phyloP scores from a whole-genome alignment of 2,113 vertebrate species.

The Tyrannus savana region DNA sequence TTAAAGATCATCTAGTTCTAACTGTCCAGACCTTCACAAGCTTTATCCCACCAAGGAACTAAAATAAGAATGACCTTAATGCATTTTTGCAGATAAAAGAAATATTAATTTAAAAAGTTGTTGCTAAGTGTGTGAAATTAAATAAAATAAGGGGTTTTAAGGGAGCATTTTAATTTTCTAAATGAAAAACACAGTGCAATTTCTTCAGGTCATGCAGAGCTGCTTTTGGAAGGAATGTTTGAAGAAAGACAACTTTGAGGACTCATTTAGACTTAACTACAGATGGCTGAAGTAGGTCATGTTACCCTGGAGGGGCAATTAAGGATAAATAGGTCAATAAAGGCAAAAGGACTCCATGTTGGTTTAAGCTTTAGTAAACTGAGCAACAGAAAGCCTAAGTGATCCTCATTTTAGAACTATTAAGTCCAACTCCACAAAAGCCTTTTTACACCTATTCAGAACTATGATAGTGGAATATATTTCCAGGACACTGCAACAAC shows the following conservation, averaged over 20 bases:
- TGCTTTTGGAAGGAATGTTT: background rate
- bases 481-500: background rate
- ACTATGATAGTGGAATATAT: background rate
- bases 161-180: background rate
- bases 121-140: background rate
- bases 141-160: background rate
- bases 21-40: background rate
- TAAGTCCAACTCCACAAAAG: background rate
- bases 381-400: background rate
- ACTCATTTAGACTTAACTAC: conserved; percentile 11
- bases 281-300: conserved; percentile 37
- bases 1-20: background rate
- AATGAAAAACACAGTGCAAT: background rate
- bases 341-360: background rate
- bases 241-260: background rate
- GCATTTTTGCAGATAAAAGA: background rate
- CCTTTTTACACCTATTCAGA: background rate
- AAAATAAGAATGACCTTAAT: background rate
- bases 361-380: background rate
- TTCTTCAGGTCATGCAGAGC: background rate
- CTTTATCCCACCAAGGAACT: background rate
- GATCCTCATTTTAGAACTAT: background rate
- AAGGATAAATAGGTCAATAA: conserved; percentile 52
- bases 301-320: background rate
- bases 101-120: background rate